These are phyloP conservation scores for Gadus macrocephalus DNA, from an alignment of 2,113 vertebrate species.

Conservation along the genomic window DNA sequence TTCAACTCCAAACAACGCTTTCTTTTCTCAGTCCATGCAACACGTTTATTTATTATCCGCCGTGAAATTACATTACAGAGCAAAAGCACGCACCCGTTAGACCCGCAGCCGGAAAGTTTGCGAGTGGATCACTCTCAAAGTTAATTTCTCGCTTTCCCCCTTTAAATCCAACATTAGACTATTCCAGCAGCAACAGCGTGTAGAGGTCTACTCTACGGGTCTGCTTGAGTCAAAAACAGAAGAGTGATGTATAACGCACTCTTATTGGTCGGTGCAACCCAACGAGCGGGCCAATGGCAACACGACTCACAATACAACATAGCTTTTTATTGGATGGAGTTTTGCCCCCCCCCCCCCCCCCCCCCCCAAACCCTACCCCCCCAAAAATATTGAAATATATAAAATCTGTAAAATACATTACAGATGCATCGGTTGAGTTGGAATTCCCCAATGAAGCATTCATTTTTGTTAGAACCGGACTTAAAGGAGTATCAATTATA, in stretches of 20 bases:
- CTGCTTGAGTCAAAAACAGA: not conserved
- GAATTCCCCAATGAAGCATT: too few relatives aligned
- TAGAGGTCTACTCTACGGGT: not conserved
- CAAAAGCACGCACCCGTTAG: not conserved
- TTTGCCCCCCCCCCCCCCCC: too few relatives aligned
- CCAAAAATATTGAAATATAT: too few relatives aligned
- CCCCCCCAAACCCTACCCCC: too few relatives aligned
- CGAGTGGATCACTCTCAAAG: not conserved
- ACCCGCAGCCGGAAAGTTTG: not conserved
- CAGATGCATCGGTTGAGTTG: too few relatives aligned
- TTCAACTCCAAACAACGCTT: slow-evolving; percentile 1
- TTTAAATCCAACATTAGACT: not conserved
- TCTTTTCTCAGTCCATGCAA: not conserved
- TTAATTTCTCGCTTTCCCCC: not conserved
- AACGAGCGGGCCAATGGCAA: not conserved
- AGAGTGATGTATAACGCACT: not conserved
- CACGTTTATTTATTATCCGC: not conserved
- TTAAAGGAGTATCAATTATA: too few relatives aligned
- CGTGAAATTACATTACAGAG: not conserved
- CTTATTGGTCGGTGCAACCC: not conserved
- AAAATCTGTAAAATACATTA: too few relatives aligned
- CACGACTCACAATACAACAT: not conserved
- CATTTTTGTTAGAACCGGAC: too few relatives aligned
- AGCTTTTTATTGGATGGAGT: too few relatives aligned
- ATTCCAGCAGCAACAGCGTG: not conserved